Evolutionary conservation across 1,140 invertebrate genomes (phyloP), one percentile per base, ranked within the genome.

Genomic region (Glossosoma conforme): DNA sequence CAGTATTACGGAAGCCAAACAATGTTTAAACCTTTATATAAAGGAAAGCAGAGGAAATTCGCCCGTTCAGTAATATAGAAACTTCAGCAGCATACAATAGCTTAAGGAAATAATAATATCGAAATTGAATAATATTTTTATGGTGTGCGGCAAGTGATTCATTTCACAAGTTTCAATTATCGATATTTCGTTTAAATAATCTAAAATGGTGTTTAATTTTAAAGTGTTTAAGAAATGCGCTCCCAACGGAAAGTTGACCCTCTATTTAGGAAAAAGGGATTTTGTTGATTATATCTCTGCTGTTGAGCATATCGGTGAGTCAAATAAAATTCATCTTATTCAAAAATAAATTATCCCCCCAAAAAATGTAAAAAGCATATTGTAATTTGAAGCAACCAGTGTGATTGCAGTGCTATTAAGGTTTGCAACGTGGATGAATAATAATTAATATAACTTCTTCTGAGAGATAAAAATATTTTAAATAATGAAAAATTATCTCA

Each of bases 141-240:
- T n/a, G n/a, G n/a, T n/a, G n/a, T n/a, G n/a, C n/a, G n/a, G n/a
- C n/a, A n/a, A n/a, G n/a, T n/a, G n/a, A n/a, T n/a, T n/a, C n/a
- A n/a, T n/a, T n/a, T n/a, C n/a, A n/a, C n/a, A n/a, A n/a, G 30
- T 20, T 49, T 30, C 19, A 28, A n/a, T 28, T n/a, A 30, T 18
- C 38, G 13, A 24, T 17, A 47, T 18, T 37, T 37, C 35, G 15
- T 37, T 5, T 44, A 10, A 20, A 28, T 28, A 28, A 28, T 28
- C 24, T 18, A 84, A 67, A 59, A 92, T 92, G 89, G 88, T 91
- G 62, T 82, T 84, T 55, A 89, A 89, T 65, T 89, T 90, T 69
- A 92, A 93, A 75, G 92, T 97, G 60, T 97, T 88, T 72, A 97
- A 97, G 73, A 97, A 97, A 74, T 86, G 84, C 61, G 90, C 92